A percentile compares a stretch with the other conserved stretches of the same genome.
These are phyloP conservation scores for Myotis findleyi DNA, from an alignment of 2,797 vertebrate species.

Conservation along the genomic window DNA sequence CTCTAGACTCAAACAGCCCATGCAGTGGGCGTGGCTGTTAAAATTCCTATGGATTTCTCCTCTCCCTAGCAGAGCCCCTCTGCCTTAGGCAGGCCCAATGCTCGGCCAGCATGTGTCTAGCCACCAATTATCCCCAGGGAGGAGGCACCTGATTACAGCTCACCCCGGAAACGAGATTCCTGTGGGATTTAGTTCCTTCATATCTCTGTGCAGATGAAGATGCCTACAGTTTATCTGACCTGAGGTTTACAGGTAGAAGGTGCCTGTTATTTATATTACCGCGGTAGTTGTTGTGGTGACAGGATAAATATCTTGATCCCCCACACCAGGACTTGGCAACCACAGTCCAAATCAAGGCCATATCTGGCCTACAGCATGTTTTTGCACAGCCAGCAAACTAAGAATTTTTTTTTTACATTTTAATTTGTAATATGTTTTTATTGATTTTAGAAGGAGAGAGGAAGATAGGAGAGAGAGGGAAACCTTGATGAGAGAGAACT, in stretches of 20 bases:
- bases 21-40: neutral
- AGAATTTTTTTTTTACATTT: too few relatives aligned
- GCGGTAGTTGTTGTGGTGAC: accelerated
- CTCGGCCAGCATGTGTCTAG: neutral
- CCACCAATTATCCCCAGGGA: neutral
- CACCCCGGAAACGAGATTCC: neutral
- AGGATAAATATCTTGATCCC: neutral
- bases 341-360: too few relatives aligned
- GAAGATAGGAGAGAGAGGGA: too few relatives aligned
- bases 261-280: neutral
- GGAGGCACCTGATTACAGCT: neutral
- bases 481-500: too few relatives aligned
- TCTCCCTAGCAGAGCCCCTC: neutral
- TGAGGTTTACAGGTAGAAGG: neutral
- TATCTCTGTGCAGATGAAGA: neutral
- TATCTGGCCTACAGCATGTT: neutral
- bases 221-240: neutral
- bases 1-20: neutral
- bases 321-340: neutral
- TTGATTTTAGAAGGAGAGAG: too few relatives aligned
- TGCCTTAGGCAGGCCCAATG: neutral
- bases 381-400: neutral
- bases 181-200: neutral
- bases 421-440: too few relatives aligned
- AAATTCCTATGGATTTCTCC: neutral